Evolutionary conservation across 2,113 vertebrate species (phyloP), one percentile per base, ranked within the genome.

Genomic region (Acinonyx jubatus): DNA sequence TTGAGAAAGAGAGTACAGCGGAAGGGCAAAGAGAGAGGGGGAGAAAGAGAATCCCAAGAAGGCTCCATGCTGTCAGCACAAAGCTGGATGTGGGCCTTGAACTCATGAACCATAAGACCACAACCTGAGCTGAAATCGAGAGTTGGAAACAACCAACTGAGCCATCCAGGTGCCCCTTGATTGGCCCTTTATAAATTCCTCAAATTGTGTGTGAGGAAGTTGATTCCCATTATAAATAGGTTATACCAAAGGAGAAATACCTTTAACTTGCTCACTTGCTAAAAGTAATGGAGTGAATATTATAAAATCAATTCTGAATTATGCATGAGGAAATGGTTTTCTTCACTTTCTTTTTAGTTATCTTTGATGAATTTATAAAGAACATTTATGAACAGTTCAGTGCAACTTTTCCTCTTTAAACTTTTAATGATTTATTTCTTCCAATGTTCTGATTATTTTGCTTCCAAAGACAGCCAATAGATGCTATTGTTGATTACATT

Each of bases 371-470:
- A 45, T 91, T 96, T 66, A 55, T 14, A 52, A 84, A 74, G 48
- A 61, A 6, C 7, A 61, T 68, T 89, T 90, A 31, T 90, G 23
- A 38, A 68, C 18, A 89, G 21, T 79, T 85, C 29, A 81, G 4
- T 94, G 29, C 3, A 87, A 41, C 33, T 81, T 91, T 93, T 84
- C 25, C 14, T 81, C 90, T 93, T 89, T 52, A 94, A 79, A 29
- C 80, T 74, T 84, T 96, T 63, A 96, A 45, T 63, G 29, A 95
- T 96, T 86, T 14, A 84, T 71, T 89, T 93, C 55, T 92, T 93
- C 4, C 41, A 57, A 11, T 89, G 11, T 71, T 96, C 23, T 76
- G 52, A 85, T 69, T 82, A 74, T 76, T 84, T 89, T 82, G 4
- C 25, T 87, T 29, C 31, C 81, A 97, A 50, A 78, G 89, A 55